phyloP scores from a whole-genome alignment of 2,888 invertebrate species.

The Eustalomyia histrio region DNA sequence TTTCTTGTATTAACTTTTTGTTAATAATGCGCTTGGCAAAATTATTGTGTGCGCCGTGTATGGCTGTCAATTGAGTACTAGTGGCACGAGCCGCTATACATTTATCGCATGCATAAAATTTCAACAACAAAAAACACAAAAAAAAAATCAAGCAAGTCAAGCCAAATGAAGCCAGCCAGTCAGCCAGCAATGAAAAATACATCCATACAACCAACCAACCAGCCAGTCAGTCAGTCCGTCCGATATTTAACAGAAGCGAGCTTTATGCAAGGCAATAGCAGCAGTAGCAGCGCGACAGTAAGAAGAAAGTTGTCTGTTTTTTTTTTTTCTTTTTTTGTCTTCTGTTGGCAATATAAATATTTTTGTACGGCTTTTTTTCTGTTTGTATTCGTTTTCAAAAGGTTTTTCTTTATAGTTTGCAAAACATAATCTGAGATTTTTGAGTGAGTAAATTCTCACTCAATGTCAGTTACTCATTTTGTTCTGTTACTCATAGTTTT shows the following conservation, averaged over 20 bases:
- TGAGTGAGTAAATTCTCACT: constrained; percentile 17
- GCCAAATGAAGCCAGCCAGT: constrained; percentile 11
- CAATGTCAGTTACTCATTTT: neutral
- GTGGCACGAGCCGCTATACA: constrained; percentile 75
- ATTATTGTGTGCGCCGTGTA: constrained; percentile 71
- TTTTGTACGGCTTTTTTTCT: constrained; percentile 23
- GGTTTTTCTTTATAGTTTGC: constrained; percentile 16
- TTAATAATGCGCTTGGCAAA: constrained; percentile 59
- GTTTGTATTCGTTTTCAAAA: constrained; percentile 10
- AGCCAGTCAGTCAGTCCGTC: constrained; percentile 53
- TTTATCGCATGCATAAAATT: constrained; percentile 65
- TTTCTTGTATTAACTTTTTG: constrained; percentile 25
- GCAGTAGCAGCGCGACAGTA: constrained; percentile 8
- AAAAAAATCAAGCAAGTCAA: constrained; percentile 49
- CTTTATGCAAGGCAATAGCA: neutral
- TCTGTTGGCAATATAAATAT: constrained; percentile 13
- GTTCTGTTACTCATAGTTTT: neutral
- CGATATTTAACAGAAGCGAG: constrained; percentile 52
- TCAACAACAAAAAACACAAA: constrained; percentile 31
- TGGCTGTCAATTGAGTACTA: constrained; percentile 78
- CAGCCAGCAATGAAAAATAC: constrained; percentile 43
- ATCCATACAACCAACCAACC: constrained; percentile 48
- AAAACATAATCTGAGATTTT: constrained; percentile 1
- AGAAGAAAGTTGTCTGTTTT: constrained; percentile 63
- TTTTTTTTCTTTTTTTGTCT: neutral